Base-by-base conservation (phyloP, 2,888 invertebrate genomes). In the Nasonovia ribisnigri region DNA sequence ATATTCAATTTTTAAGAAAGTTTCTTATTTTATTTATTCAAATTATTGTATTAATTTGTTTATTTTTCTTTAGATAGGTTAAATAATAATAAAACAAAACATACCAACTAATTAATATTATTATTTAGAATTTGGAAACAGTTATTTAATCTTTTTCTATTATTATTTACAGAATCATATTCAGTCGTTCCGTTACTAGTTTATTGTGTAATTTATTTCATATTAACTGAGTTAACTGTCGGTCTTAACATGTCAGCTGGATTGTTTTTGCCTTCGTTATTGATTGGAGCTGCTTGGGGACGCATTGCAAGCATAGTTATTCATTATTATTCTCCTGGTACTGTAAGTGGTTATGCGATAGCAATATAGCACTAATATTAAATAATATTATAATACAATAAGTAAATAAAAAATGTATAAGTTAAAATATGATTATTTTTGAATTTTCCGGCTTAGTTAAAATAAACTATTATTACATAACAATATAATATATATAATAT, bases 221-320 rank as follows among this genome's bases (percentile, higher is more conserved):
- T 97, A 57, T 95, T 97, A 95, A 96, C 97, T 1, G 96, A 96
- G 94, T 97, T 97, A 96, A 97, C 97, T 0, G 97, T 97, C 95
- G 97, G 97, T 4, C 95, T 97, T 57, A 96, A 96, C 89, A 96
- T 97, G 11, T 97, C 97, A 6, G 96, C 96, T 95, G 97, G 97
- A 20, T 96, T 97, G 48, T 97, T 97, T 95, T 97, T 97, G 95
- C 97, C 97, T 0, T 96, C 96, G 20, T 95, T 97, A 29, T 95
- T 97, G 91, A 96, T 96, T n/a, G 97, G 97, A 29, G 97, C 97
- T 51, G 96, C 97, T 43, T 97, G 97, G 97, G 97, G 97, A 24
- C 95, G 97, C 91, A 95, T 97, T n/a, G 95, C 96, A 67, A 97
- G 97, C 91, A 96, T 96, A 67, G 95, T 96, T 43, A 95, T 96